Base-by-base conservation (phyloP, 2,888 invertebrate species). In the Danaus chrysippus region DNA sequence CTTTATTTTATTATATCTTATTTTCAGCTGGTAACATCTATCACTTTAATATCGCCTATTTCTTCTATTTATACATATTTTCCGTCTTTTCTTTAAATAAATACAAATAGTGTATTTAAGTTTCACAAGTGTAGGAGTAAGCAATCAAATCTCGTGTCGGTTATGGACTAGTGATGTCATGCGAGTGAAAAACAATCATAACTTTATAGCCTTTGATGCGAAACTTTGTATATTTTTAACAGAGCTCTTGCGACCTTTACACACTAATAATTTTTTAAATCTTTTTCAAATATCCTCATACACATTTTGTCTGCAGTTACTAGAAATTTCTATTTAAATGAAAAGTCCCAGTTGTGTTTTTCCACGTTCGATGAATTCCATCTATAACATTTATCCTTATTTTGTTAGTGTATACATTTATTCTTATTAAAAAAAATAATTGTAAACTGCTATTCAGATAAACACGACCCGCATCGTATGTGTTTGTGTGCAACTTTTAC, bases 171-270 rank as follows among this genome's bases (percentile, higher is more conserved):
- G 49, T 59, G 58, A 59, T 43, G 17, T 59, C 60, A 60, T 46
- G 60, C 60, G 46, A 60, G 55, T 55, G 42, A 15, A 41, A 42
- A 43, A 59, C 43, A 60, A 60, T 42, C 15, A 54, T 54, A 54
- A 49, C 49, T 55, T 55, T 58, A 44, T 23, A 54, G 46, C 53
- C 54, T 56, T 42, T 11, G 10, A 41, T 15, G 64, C 64, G 61
- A 61, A 64, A 58, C 54, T 54, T 49, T 54, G 55, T 64, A 52
- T 43, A 52, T 58, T 49, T 57, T n/a, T 42, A 49, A 52, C 49
- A 54, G 58, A 46, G 59, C 56, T 49, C 49, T 17, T 17, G 59
- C 53, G 59, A 63, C 59, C 52, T 56, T 62, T 58, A 23, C 12
- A n/a, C 11, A 44, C n/a, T 34, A 44, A 43, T 49, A 12, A 49